phyloP scores from a whole-genome alignment of 2,113 vertebrate species.

The Malaclemys terrapin region DNA sequence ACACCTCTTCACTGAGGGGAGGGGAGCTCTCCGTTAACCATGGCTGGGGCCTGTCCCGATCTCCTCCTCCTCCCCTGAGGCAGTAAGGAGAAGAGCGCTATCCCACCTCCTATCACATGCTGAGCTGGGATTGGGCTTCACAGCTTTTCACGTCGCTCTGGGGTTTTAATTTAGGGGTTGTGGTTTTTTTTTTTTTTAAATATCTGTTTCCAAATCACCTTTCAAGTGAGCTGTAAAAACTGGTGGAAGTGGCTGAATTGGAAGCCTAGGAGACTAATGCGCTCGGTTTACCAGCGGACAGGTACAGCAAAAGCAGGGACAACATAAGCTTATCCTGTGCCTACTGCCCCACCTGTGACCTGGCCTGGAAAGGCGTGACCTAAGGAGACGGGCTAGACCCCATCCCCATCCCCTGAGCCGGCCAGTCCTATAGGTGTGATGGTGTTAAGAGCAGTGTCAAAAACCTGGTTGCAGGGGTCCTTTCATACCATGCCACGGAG shows the following conservation, averaged over 20 bases:
- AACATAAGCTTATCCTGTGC: neutral
- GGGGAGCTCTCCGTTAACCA: neutral
- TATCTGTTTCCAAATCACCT: neutral
- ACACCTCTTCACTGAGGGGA: neutral
- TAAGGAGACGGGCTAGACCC: conserved; percentile 10
- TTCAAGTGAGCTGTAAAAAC: neutral
- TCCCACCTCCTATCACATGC: rapidly evolving
- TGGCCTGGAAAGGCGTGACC: conserved; percentile 22
- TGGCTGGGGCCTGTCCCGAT: neutral
- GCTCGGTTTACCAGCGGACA: neutral
- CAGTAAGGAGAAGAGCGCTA: neutral
- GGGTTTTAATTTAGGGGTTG: neutral
- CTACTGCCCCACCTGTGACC: rapidly evolving
- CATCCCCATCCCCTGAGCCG: neutral
- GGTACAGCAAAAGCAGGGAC: neutral
- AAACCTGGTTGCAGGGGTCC: rapidly evolving
- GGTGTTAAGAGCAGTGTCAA: neutral
- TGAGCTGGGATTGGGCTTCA: neutral
- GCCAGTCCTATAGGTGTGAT: neutral
- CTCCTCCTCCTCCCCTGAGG: neutral
- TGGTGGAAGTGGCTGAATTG: neutral
- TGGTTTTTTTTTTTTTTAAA: neutral
- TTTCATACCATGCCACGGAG: neutral
- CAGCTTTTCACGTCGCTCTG: neutral
- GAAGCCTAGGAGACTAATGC: neutral